These are phyloP conservation scores for Gymnodraco acuticeps DNA, from an alignment of 2,797 vertebrate species.

Conservation along the genomic window DNA sequence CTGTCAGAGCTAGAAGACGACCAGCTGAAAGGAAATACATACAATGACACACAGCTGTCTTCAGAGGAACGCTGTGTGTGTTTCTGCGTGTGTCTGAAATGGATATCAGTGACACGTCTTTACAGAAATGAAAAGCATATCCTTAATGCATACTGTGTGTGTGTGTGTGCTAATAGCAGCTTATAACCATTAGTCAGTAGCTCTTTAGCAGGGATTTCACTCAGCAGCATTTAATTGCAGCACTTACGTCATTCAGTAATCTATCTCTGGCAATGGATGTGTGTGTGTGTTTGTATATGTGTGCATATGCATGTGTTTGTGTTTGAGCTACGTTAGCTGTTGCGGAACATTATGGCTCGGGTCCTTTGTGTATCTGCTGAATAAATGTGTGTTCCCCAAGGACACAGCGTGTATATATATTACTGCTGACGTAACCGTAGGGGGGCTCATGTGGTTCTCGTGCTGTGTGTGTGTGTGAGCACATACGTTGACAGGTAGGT, in stretches of 20 bases:
- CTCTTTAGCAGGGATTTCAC: constrained; percentile 57
- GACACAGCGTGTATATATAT: constrained; percentile 16
- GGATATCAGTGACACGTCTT: constrained; percentile 25
- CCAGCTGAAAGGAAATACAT: constrained; percentile 65
- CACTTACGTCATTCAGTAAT: constrained; percentile 40
- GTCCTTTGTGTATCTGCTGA: constrained; percentile 11
- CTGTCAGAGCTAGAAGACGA: constrained; percentile 48
- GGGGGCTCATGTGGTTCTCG: constrained; percentile 14
- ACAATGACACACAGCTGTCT: constrained; percentile 70
- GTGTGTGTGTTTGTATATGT: constrained; percentile 30
- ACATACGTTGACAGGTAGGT: constrained; percentile 30
- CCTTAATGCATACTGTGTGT: constrained; percentile 3
- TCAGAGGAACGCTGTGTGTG: constrained; percentile 22
- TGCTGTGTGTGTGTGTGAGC: constrained; percentile 1
- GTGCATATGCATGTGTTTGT: not conserved
- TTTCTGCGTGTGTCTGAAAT: constrained; percentile 14
- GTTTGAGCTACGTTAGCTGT: not conserved
- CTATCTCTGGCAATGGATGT: constrained; percentile 29
- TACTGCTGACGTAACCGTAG: constrained; percentile 3
- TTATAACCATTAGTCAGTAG: constrained; percentile 42
- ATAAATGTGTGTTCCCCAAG: constrained; percentile 18
- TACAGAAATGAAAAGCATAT: constrained; percentile 6
- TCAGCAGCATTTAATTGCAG: constrained; percentile 34
- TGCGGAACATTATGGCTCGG: not conserved
- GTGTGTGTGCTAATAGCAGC: constrained; percentile 29